Evolutionary conservation across 2,797 vertebrate genomes (phyloP).

Genomic region (Neosilurus hyrtlii): DNA sequence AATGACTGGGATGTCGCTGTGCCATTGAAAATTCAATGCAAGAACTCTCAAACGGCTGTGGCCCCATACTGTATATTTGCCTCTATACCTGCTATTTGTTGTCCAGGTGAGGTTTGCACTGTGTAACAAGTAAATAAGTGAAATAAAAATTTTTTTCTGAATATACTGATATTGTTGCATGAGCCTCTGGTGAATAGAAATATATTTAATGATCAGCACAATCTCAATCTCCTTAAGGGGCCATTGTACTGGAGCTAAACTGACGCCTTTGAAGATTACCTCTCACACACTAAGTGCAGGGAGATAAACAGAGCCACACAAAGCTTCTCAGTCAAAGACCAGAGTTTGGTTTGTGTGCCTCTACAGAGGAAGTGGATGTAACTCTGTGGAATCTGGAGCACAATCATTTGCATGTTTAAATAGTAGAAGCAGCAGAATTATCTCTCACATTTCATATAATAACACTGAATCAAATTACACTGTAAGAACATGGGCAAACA

Average conservation of each 20-base stretch:
- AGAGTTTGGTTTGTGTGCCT: slow-evolving; percentile 35
- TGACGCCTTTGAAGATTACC: slow-evolving; percentile 54
- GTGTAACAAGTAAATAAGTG: slow-evolving; percentile 39
- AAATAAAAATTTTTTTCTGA: slow-evolving; percentile 38
- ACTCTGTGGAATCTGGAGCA: slow-evolving; percentile 29
- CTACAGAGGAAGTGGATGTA: slow-evolving; percentile 12
- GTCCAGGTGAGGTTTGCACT: slow-evolving; percentile 22
- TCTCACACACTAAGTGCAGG: slow-evolving; percentile 40
- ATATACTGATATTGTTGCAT: slow-evolving; percentile 39
- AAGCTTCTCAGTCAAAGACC: slow-evolving; percentile 27
- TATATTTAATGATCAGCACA: slow-evolving; percentile 54
- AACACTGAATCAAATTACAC: slow-evolving; percentile 27
- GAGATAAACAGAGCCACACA: slow-evolving; percentile 42
- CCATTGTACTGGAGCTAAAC: slow-evolving; percentile 47
- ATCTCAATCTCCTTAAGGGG: slow-evolving; percentile 54
- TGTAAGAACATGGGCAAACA: slow-evolving; percentile 22
- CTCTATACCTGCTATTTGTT: slow-evolving; percentile 29
- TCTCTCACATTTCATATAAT: slow-evolving; percentile 35
- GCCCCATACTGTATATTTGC: slow-evolving; percentile 3
- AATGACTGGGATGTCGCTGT: slow-evolving; percentile 44
- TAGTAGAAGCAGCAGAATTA: slow-evolving; percentile 27
- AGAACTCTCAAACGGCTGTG: slow-evolving; percentile 36
- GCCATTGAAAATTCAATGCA: slow-evolving; percentile 47
- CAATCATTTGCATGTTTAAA: slow-evolving; percentile 37
- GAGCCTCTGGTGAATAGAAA: slow-evolving; percentile 45